Evolutionary conservation across 2,888 invertebrate genomes (phyloP).

Genomic region (Drosophila eohydei): DNA sequence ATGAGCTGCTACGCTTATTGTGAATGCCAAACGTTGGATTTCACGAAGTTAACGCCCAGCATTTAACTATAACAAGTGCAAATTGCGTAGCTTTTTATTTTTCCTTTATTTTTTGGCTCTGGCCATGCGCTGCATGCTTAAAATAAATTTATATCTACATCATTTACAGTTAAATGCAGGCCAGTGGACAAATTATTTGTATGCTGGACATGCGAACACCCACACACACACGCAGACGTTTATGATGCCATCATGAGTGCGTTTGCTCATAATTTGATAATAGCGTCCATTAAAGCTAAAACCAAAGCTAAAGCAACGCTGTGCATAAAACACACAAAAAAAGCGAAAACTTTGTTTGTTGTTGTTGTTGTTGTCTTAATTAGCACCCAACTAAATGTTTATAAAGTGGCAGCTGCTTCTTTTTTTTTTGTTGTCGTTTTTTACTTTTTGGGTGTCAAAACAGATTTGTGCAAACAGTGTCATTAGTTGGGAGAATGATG

Average conservation of each 20-base stretch:
- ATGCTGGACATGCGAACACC: conserved; percentile 60
- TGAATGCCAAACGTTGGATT: conserved; percentile 52
- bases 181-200: conserved; percentile 27
- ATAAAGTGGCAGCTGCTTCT: conserved; percentile 52
- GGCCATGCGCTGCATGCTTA: conserved; percentile 59
- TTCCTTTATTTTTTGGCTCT: not conserved
- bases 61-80: conserved; percentile 65
- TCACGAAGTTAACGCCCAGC: conserved; percentile 48
- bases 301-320: conserved; percentile 61
- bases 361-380: conserved; percentile 50
- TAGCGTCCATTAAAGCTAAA: conserved; percentile 69
- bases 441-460: conserved; percentile 51
- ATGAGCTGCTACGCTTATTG: conserved; percentile 26
- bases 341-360: conserved; percentile 18
- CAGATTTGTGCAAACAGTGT: conserved; percentile 60
- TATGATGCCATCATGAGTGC: conserved; percentile 66
- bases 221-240: conserved; percentile 37
- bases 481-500: conserved; percentile 60
- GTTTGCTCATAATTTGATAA: conserved; percentile 73
- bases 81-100: conserved; percentile 35
- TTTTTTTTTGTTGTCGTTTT: conserved; percentile 1
- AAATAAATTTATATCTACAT: conserved; percentile 5
- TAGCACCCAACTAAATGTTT: conserved; percentile 76
- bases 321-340: conserved; percentile 42
- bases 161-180: conserved; percentile 35